These are phyloP conservation scores for Chalcosyrphus nemorum DNA, from an alignment of 2,888 invertebrate species.

Conservation along the genomic window DNA sequence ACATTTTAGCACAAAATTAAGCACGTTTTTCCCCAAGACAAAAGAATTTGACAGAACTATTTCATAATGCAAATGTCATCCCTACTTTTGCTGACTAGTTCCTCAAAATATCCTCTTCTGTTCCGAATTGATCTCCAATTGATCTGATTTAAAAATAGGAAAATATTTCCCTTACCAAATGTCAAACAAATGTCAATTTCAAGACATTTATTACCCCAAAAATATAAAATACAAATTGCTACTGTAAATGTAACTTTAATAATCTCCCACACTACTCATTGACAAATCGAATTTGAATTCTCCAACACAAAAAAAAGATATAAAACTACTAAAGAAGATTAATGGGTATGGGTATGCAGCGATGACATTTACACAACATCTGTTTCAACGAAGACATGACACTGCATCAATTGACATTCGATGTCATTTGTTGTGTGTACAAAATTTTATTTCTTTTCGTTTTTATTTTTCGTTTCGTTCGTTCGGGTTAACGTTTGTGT, in stretches of 20 bases:
- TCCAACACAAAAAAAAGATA: neutral
- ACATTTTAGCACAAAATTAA: no score
- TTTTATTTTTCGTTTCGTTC: neutral
- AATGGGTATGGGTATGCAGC: conserved; percentile 49
- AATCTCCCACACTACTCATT: conserved; percentile 19
- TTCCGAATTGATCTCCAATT: no score
- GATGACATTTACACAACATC: conserved; percentile 66
- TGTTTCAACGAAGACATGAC: conserved; percentile 29
- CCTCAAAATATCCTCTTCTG: no score
- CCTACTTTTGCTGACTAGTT: no score
- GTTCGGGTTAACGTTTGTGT: neutral
- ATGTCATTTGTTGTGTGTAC: conserved; percentile 27
- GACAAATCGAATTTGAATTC: conserved; percentile 6
- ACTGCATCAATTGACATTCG: conserved; percentile 42
- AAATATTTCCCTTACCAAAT: neutral
- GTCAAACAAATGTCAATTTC: neutral
- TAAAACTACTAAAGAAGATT: conserved; percentile 20
- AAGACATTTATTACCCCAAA: conserved; percentile 2
- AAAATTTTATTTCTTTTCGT: neutral
- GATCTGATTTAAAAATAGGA: no score
- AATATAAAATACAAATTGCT: neutral
- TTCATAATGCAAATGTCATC: no score
- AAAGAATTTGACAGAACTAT: no score
- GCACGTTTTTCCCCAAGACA: no score
- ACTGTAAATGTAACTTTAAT: conserved; percentile 1